Percentiles rank a stretch among this genome's conserved stretches.
These are phyloP conservation scores for Leuciscus waleckii DNA, from an alignment of 2,797 vertebrate genomes.

Conservation along the genomic window DNA sequence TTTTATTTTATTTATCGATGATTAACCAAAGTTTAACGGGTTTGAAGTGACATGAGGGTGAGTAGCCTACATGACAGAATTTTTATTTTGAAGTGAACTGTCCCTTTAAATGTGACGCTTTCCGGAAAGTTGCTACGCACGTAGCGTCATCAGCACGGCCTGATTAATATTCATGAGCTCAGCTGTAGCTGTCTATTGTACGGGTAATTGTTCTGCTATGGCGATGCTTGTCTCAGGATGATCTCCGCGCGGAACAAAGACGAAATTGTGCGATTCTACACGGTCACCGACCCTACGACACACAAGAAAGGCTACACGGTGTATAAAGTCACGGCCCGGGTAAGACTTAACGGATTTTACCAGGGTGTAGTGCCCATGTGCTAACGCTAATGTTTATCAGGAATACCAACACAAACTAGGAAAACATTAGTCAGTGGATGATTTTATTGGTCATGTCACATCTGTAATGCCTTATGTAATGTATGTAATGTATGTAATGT, in stretches of 20 bases:
- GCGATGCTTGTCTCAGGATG: constrained; percentile 83
- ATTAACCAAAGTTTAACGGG: too few species aligned
- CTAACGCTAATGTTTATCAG: constrained; percentile 25
- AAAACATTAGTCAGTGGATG: neutral
- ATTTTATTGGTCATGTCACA: neutral
- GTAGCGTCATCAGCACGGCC: neutral
- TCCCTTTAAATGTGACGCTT: constrained; percentile 13
- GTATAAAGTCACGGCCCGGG: constrained; percentile 96
- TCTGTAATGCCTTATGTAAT: neutral
- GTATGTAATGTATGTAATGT: too few species aligned
- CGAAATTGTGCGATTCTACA: constrained; percentile 96
- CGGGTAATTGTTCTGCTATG: constrained; percentile 4
- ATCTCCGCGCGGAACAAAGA: constrained; percentile 88
- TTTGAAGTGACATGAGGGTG: too few species aligned
- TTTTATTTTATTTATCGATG: too few species aligned
- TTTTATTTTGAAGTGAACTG: neutral
- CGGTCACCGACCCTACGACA: constrained; percentile 91
- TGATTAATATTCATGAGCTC: constrained; percentile 19
- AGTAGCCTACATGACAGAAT: too few species aligned
- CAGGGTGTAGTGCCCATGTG: neutral
- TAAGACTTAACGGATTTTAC: constrained; percentile 73
- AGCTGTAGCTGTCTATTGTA: constrained; percentile 6
- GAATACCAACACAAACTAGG: neutral
- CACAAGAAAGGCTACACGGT: constrained; percentile 94
- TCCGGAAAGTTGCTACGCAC: neutral